Percentiles rank a stretch among this genome's conserved stretches.
These are phyloP conservation scores for Agonopterix heracliana DNA, from an alignment of 2,888 invertebrate genomes.

Conservation along the genomic window DNA sequence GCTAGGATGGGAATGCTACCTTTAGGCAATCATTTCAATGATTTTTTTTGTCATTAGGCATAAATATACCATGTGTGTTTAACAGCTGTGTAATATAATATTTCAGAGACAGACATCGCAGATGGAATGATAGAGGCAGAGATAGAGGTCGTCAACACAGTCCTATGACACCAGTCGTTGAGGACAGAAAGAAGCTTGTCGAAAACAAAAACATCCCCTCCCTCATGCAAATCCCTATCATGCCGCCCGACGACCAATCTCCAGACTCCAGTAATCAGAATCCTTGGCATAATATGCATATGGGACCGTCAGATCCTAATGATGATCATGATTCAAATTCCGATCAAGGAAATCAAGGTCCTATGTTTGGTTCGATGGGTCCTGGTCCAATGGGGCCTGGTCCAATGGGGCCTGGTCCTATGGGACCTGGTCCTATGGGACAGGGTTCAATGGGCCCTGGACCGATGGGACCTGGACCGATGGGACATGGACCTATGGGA, in stretches of 20 bases:
- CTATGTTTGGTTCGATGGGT: conserved; percentile 13
- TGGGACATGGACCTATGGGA: conserved; percentile 20
- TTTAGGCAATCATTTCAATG: too few species aligned
- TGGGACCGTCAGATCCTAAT: conserved; percentile 19
- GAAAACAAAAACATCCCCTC: conserved; percentile 45
- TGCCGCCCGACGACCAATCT: conserved; percentile 41
- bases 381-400: conserved; percentile 16
- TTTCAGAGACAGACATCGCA: conserved; percentile 46
- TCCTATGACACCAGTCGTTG: conserved; percentile 42
- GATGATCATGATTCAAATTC: conserved; percentile 33
- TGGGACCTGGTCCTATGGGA: conserved; percentile 18
- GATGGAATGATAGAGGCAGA: conserved; percentile 53
- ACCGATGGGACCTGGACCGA: conserved; percentile 25
- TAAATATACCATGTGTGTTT: too few species aligned
- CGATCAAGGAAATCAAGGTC: conserved; percentile 14
- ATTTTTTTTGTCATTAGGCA: too few species aligned
- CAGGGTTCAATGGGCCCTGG: conserved; percentile 17
- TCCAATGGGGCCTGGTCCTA: conserved; percentile 12
- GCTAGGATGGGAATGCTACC: too few species aligned
- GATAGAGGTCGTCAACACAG: conserved; percentile 36
- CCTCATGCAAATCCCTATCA: conserved; percentile 56
- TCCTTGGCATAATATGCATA: conserved; percentile 36
- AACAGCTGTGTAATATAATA: not conserved
- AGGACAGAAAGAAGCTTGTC: conserved; percentile 41
- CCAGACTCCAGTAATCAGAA: conserved; percentile 34